Conservation (phyloP, 2,888 invertebrate species). For the Orthonychiurus folsomi region DNA sequence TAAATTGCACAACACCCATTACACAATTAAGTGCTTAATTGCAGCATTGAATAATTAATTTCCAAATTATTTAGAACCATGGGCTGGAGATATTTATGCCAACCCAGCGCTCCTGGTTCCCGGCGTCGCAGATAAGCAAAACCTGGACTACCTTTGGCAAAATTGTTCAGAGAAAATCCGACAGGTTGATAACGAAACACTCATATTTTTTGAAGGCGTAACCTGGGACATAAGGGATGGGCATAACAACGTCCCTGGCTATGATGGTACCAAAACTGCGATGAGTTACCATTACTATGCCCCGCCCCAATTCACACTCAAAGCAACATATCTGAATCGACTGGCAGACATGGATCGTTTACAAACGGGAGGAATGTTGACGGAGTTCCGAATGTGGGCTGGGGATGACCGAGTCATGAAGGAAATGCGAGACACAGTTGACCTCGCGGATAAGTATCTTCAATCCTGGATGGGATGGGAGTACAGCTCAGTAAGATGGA, state of each 20-base stretch:
- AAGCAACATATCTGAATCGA: neutral
- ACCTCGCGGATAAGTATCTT: conserved; percentile 7
- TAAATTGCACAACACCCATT: no score
- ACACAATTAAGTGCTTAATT: no score
- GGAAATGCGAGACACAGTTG: conserved; percentile 1
- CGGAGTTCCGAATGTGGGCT: conserved; percentile 14
- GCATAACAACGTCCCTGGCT: neutral
- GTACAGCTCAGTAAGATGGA: neutral
- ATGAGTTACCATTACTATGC: conserved; percentile 15
- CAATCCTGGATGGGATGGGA: conserved; percentile 16
- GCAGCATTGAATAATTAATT: no score
- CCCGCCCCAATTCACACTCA: conserved; percentile 10
- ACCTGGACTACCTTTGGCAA: neutral
- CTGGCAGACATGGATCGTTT: neutral
- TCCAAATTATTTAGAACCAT: no score
- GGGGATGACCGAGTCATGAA: neutral
- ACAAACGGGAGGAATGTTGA: conserved; percentile 11
- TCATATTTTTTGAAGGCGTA: conserved; percentile 8
- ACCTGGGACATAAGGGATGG: conserved; percentile 12
- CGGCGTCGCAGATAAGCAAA: neutral
- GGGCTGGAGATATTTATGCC: conserved; percentile 11
- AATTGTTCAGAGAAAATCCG: conserved; percentile 7
- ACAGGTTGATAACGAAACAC: neutral
- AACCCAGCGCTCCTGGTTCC: conserved; percentile 12
- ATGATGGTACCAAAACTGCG: conserved; percentile 8